Evolutionary conservation across 2,888 invertebrate species (phyloP).

Genomic region (Agriopis leucophaearia): DNA sequence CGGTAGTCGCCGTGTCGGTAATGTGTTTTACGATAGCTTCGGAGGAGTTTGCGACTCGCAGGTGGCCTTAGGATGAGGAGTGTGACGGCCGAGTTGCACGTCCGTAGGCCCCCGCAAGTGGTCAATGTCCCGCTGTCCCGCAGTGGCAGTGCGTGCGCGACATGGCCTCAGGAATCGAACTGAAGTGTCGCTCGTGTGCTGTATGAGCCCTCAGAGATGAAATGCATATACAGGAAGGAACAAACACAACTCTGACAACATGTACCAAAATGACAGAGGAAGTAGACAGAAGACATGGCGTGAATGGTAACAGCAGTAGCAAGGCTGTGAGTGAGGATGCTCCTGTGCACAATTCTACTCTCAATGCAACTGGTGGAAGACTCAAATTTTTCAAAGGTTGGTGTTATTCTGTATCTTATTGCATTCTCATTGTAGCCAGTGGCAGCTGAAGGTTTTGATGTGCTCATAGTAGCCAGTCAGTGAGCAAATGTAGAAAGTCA

Average conservation of each 20-base stretch:
- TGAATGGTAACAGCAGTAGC: constrained; percentile 89
- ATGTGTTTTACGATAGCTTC: constrained; percentile 83
- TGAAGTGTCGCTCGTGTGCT: constrained; percentile 81
- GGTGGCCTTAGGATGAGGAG: constrained; percentile 86
- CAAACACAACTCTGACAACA: constrained; percentile 90
- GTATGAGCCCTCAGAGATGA: constrained; percentile 87
- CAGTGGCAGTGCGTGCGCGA: constrained; percentile 69
- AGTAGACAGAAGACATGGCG: constrained; percentile 91
- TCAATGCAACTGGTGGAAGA: constrained; percentile 89
- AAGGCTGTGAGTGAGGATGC: constrained; percentile 82
- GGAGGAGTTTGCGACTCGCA: constrained; percentile 77
- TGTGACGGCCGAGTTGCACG: constrained; percentile 77
- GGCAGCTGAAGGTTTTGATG: constrained; percentile 33
- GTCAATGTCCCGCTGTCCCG: constrained; percentile 68
- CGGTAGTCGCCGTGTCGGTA: constrained; percentile 81
- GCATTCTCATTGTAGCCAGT: constrained; percentile 35
- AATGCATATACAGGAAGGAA: constrained; percentile 89
- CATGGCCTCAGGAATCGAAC: constrained; percentile 80
- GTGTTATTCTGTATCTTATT: constrained; percentile 49
- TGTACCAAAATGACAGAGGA: constrained; percentile 89
- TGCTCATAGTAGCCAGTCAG: constrained; percentile 46
- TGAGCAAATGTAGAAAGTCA: constrained; percentile 81
- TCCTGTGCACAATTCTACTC: constrained; percentile 76
- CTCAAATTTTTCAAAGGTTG: constrained; percentile 93
- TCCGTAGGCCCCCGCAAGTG: constrained; percentile 71